phyloP scores from a whole-genome alignment of 2,113 vertebrate genomes.

The Ophiodon elongatus region DNA sequence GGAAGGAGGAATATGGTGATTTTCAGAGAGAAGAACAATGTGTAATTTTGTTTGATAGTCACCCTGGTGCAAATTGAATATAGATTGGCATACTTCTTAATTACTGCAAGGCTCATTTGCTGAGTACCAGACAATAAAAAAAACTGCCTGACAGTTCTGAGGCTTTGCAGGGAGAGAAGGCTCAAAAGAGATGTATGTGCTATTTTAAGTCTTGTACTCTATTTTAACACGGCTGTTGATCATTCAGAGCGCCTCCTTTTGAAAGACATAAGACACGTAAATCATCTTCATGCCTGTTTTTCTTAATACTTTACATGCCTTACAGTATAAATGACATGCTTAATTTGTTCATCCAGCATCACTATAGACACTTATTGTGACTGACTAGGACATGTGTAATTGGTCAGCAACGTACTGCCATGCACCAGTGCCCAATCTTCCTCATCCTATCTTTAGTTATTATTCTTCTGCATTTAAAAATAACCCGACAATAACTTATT shows the following conservation, averaged over 20 bases:
- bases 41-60: slow-evolving; percentile 71
- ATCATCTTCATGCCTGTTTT: not conserved
- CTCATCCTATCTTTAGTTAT: not conserved
- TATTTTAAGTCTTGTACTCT: slow-evolving; percentile 44
- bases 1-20: slow-evolving; percentile 41
- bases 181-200: slow-evolving; percentile 56
- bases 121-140: slow-evolving; percentile 55
- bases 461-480: not conserved
- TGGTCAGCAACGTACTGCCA: not conserved
- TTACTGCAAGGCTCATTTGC: slow-evolving; percentile 73
- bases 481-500: not conserved
- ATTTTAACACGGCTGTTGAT: slow-evolving; percentile 24
- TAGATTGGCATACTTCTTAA: slow-evolving; percentile 73
- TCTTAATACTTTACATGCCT: slow-evolving; percentile 10
- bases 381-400: not conserved
- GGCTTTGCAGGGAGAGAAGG: slow-evolving; percentile 12
- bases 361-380: not conserved
- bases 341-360: slow-evolving; percentile 12
- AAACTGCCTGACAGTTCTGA: slow-evolving; percentile 52
- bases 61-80: slow-evolving; percentile 71
- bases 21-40: slow-evolving; percentile 63
- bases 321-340: not conserved
- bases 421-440: not conserved
- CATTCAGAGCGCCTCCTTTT: slow-evolving; percentile 28
- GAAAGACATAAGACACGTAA: not conserved